A percentile compares a stretch with the other conserved stretches of the same genome.
These are phyloP conservation scores for Aurelia sp. DNA, from an alignment of 30 jellyfish, hydroid and myxozoan genomes.

Conservation along the genomic window DNA sequence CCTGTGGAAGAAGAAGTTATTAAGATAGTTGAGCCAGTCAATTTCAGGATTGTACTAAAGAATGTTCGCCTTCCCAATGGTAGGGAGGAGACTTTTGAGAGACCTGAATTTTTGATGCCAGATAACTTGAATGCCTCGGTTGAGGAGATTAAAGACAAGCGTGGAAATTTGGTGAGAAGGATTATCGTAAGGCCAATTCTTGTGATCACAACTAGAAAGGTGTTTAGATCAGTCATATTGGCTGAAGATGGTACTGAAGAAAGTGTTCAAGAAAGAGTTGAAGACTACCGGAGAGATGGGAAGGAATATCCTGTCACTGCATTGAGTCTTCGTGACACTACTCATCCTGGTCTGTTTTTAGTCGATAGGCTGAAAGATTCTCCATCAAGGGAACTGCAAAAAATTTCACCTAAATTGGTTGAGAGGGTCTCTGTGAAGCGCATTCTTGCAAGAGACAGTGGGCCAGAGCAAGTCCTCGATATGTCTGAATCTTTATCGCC, in stretches of 20 bases:
- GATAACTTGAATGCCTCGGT: conserved; percentile 34
- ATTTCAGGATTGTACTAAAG: conserved; percentile 56
- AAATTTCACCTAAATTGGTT: conserved; percentile 54
- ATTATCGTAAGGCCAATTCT: conserved; percentile 52
- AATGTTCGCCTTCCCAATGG: conserved; percentile 71
- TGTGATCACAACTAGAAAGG: conserved; percentile 51
- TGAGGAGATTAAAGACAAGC: conserved; percentile 45
- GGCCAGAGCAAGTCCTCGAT: conserved; percentile 75
- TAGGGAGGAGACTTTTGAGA: conserved; percentile 50
- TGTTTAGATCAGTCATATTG: conserved; percentile 36
- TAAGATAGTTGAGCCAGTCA: conserved; percentile 76
- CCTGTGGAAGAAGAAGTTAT: conserved; percentile 82
- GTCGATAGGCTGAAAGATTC: not conserved
- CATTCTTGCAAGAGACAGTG: conserved; percentile 72
- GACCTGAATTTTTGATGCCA: conserved; percentile 73
- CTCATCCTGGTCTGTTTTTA: too few species aligned
- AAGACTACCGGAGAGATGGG: conserved; percentile 29
- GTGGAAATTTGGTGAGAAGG: conserved; percentile 58
- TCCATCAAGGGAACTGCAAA: conserved; percentile 24
- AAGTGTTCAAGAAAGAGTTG: conserved; percentile 65
- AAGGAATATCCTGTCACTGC: not conserved
- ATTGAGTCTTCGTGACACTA: not conserved
- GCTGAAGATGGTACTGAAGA: conserved; percentile 64
- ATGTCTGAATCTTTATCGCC: conserved; percentile 79
- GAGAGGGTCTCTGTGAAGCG: conserved; percentile 84